Conservation (phyloP, 2,888 invertebrate species). For the Diloba caeruleocephala region DNA sequence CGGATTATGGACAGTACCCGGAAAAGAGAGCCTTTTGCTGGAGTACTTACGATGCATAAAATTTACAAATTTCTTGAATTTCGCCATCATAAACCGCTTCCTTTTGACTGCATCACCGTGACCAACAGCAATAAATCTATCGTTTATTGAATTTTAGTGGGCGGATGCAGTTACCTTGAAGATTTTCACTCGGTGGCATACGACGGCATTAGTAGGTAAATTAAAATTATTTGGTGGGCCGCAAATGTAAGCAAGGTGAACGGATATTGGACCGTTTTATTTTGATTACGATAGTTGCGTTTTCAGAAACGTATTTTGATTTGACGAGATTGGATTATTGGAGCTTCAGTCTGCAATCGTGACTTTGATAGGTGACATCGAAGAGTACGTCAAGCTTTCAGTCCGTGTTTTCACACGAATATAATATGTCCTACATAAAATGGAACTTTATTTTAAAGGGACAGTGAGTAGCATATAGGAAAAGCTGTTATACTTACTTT, state of each 20-base stretch:
- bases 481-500: too few species aligned
- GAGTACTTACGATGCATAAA: too few species aligned
- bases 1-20: neutral
- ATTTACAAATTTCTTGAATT: slow-evolving; percentile 6
- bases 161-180: slow-evolving; percentile 24
- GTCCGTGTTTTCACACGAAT: too few species aligned
- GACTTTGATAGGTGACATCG: too few species aligned
- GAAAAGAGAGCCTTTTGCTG: too few species aligned
- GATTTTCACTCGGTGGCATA: slow-evolving; percentile 4
- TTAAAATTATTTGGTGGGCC: neutral
- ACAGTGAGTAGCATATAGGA: too few species aligned
- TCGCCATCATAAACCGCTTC: slow-evolving; percentile 19
- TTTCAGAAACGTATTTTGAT: too few species aligned
- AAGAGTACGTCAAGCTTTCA: too few species aligned
- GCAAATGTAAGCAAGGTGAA: neutral
- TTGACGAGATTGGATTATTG: too few species aligned
- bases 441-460: too few species aligned
- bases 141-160: slow-evolving; percentile 15
- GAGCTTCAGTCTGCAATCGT: too few species aligned
- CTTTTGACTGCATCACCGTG: slow-evolving; percentile 19
- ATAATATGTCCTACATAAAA: too few species aligned
- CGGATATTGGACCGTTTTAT: slow-evolving; percentile 2
- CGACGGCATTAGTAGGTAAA: neutral
- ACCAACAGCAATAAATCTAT: slow-evolving; percentile 18
- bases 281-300: neutral